Conservation (phyloP, 2,888 invertebrate genomes). For the Agonopterix heracliana region DNA sequence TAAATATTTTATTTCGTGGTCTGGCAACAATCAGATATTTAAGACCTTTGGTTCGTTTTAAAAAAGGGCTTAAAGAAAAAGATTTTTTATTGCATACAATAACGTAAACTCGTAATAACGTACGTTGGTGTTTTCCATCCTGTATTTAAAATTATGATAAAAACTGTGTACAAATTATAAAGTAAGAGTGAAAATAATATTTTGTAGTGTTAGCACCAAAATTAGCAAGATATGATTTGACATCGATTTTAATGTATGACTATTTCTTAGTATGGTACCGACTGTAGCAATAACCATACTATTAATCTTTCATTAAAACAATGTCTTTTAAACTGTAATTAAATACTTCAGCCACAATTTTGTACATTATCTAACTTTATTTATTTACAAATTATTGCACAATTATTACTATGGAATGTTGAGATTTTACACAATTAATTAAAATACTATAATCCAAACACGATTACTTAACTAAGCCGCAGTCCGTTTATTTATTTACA, state of each 20-base stretch:
- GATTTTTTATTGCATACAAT: no score
- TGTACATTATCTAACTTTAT: conserved; percentile 26
- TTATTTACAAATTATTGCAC: conserved; percentile 53
- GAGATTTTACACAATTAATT: conserved; percentile 29
- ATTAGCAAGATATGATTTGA: conserved; percentile 42
- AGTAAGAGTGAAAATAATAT: conserved; percentile 21
- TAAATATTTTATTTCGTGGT: no score
- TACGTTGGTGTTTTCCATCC: no score
- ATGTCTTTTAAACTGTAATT: conserved; percentile 13
- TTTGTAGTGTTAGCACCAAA: conserved; percentile 58
- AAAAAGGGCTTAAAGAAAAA: no score
- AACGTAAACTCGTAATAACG: no score
- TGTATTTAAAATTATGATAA: no score
- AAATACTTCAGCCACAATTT: conserved; percentile 23
- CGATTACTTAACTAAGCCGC: conserved; percentile 1
- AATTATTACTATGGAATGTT: conserved; percentile 70
- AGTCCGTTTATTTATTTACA: conserved; percentile 5
- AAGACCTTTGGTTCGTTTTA: no score
- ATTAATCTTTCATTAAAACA: neutral
- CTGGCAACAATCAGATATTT: no score
- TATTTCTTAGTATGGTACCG: no score
- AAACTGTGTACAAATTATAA: no score
- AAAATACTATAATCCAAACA: conserved; percentile 11
- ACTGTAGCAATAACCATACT: neutral
- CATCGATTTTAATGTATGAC: conserved; percentile 2